phyloP scores from a whole-genome alignment of 2,113 vertebrate species.

The Pomatorhinus ruficollis region DNA sequence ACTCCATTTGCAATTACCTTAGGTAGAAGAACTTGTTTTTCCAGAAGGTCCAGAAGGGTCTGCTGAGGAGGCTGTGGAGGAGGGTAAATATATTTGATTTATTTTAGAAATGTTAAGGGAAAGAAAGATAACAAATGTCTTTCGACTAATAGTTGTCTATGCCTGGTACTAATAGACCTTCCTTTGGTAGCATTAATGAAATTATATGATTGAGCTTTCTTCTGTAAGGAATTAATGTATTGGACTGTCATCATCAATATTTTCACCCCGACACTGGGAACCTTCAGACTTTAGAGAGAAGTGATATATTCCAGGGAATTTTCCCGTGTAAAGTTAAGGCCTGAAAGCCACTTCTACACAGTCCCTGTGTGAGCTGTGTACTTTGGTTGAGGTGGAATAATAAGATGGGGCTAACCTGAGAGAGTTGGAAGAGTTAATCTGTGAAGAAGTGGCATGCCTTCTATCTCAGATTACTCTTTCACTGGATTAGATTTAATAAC shows the following conservation, averaged over 20 bases:
- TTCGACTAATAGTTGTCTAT: background rate
- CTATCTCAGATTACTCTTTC: background rate
- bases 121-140: background rate
- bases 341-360: background rate
- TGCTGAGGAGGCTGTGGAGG: background rate
- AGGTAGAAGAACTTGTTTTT: constrained; percentile 43
- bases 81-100: constrained; percentile 1
- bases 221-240: background rate
- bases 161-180: background rate
- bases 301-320: background rate
- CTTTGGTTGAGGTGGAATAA: background rate
- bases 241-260: background rate
- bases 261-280: background rate
- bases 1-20: background rate
- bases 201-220: background rate
- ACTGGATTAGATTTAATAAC: background rate
- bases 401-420: background rate
- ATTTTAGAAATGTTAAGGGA: background rate
- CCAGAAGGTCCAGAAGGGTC: constrained; percentile 9
- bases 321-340: background rate
- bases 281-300: background rate
- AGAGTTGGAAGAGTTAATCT: background rate
- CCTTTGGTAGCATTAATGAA: background rate
- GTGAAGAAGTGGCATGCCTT: background rate
- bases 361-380: background rate